Base-by-base conservation (phyloP, 2,113 vertebrate species). In the Todiramphus saurophagus region DNA sequence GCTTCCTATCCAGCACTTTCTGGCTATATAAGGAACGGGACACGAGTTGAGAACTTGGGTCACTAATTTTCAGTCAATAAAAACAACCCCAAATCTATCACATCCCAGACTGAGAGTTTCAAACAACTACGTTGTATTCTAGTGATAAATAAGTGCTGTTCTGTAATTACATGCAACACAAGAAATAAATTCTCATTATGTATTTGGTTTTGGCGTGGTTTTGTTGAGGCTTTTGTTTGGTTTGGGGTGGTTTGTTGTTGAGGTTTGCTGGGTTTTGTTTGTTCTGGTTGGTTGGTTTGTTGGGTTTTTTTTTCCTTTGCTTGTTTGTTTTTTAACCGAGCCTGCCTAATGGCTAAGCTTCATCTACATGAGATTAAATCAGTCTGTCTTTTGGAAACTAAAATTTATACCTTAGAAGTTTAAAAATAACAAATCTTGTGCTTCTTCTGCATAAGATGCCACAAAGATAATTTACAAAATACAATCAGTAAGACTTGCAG, bases 21-120 rank as follows among this genome's bases (percentile, higher is more conserved):
- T 30, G 23, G 31, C 64, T 74, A 0, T 0, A 3, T 8, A 17
- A n/a, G 30, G 73, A 83, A 23, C 18, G 37, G 33, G 55, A 21
- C 35, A 12, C 0, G 5, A 13, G 17, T 3, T 24, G 53, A 69
- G 44, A 83, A 64, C 5, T 1, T 2, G 27, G 27, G 41, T 53
- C 75, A 37, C 28, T 43, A 27, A 28, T 59, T 33, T 78, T 30
- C 50, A 46, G 53, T 31, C 5, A 50, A 58, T 58, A 37, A 53
- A 35, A 21, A 2, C 24, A 9, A 3, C 13, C 43, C 16, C 17
- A 19, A 25, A 55, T 13, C 19, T 58, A 53, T 10, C 46, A 27
- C 25, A 66, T 66, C 41, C 50, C 50, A 27, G 64, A 84, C 64
- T 5, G 28, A 35, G 0, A 43, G 46, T 33, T 81, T 79, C 16